Evolutionary conservation across 2,113 vertebrate species (phyloP).

Genomic region (Procavia capensis): DNA sequence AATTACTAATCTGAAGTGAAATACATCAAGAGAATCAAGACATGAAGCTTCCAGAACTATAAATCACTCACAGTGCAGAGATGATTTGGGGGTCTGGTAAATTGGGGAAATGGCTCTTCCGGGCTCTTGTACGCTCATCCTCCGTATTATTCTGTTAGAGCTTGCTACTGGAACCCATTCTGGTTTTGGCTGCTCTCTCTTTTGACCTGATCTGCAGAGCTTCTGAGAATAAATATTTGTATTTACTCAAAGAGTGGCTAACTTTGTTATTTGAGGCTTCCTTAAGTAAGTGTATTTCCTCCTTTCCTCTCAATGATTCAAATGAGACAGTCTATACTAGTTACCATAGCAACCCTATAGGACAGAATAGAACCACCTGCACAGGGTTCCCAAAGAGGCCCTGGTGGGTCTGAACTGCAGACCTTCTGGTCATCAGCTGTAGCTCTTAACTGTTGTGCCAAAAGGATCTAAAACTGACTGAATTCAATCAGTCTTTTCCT

Average conservation of each 20-base stretch:
- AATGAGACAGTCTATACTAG: neutral
- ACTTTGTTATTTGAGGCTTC: constrained; percentile 53
- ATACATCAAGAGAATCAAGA: constrained; percentile 42
- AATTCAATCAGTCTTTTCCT: neutral
- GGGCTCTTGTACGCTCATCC: constrained; percentile 39
- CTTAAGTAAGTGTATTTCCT: constrained; percentile 45
- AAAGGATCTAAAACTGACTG: neutral
- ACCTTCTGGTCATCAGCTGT: no score
- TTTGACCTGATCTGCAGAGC: constrained; percentile 34
- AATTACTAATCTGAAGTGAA: constrained; percentile 63
- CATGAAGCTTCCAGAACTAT: constrained; percentile 52
- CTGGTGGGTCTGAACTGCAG: no score
- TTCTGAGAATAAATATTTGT: constrained; percentile 55
- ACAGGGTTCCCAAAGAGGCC: no score
- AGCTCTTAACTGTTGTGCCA: no score
- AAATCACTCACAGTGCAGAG: constrained; percentile 54
- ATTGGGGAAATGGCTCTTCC: constrained; percentile 36
- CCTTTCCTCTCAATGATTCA: constrained; percentile 58
- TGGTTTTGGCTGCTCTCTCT: constrained; percentile 41
- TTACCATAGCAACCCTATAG: no score
- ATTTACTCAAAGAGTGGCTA: constrained; percentile 20
- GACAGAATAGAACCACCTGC: no score
- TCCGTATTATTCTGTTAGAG: constrained; percentile 35
- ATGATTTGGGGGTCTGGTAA: constrained; percentile 66
- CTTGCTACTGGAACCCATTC: constrained; percentile 20